Evolutionary conservation across 1,140 invertebrate genomes (phyloP).

Genomic region (Diuraphis noxia): DNA sequence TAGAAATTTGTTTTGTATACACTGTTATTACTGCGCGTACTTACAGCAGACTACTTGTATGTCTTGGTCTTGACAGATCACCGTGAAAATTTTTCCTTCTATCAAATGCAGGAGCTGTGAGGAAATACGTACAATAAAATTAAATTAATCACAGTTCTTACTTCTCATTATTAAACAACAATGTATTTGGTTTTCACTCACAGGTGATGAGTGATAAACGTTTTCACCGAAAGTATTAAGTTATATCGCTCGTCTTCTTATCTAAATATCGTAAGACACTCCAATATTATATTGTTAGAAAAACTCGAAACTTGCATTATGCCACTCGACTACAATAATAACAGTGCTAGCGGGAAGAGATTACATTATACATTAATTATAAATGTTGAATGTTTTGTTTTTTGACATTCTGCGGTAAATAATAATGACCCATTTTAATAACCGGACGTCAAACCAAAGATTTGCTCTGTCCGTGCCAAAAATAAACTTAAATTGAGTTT

Average conservation of each 20-base stretch:
- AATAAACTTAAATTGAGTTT: neutral
- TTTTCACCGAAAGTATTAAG: neutral
- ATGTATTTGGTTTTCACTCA: neutral
- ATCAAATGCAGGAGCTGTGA: no score
- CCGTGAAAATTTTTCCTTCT: no score
- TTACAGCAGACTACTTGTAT: no score
- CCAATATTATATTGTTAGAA: neutral
- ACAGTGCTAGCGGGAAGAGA: neutral
- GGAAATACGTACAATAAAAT: no score
- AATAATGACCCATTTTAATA: constrained; percentile 1
- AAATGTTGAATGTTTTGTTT: neutral
- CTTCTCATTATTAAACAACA: no score
- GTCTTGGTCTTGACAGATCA: no score
- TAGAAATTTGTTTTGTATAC: no score
- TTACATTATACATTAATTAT: neutral
- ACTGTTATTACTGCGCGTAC: no score
- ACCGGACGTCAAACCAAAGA: neutral
- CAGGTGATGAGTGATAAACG: neutral
- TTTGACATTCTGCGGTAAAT: constrained; percentile 1
- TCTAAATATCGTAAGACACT: neutral
- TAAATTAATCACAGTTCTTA: no score
- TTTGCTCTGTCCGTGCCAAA: neutral
- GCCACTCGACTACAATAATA: neutral
- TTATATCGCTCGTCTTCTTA: neutral
- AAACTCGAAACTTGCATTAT: neutral